Evolutionary conservation across 2,113 vertebrate species (phyloP), one percentile per base, ranked within the genome.

Genomic region (Pantherophis guttatus): DNA sequence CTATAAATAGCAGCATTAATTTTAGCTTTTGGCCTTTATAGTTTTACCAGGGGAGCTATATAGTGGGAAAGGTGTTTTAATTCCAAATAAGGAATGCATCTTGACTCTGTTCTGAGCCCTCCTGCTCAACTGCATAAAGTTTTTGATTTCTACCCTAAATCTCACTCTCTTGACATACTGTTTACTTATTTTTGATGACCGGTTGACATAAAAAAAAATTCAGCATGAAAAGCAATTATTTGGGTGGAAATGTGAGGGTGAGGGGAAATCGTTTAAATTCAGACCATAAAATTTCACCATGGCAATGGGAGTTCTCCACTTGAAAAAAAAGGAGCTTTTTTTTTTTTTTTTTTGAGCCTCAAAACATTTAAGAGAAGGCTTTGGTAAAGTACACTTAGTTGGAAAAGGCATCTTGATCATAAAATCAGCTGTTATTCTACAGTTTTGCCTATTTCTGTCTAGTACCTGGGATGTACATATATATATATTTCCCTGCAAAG

Each of bases 401-500:
- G 70, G 33, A 81, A 81, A 81, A 39, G 17, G 70, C 70, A 81
- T 13, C 86, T 93, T 93, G 91, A 58, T 90, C 87, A 9, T 59
- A 5, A 0, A 89, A 65, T 96, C 95, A 89, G 1, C 92, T 90
- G 2, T 86, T 92, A 90, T 87, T 93, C 94, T 21, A 29, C 90
- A 12, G 5, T 93, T 92, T 92, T 86, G 26, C 65, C 55, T 26
- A 86, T 91, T 91, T 54, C 0, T 0, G 93, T 39, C 90, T 33
- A 19, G 91, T 48, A 52, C 33, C 1, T 10, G 94, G 94, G 39
- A 48, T 87, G 93, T 87, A 65, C 12, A 29, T 65, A 62, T 62
- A 93, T 75, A n/a, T 92, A 48, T 50, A 94, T 93, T 94, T 93
- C 95, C 94, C 96, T 95, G 96, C 94, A 92, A 96, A 97, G 95